These are phyloP conservation scores for Boleophthalmus pectinirostris DNA, from an alignment of 2,113 vertebrate genomes.

Conservation along the genomic window DNA sequence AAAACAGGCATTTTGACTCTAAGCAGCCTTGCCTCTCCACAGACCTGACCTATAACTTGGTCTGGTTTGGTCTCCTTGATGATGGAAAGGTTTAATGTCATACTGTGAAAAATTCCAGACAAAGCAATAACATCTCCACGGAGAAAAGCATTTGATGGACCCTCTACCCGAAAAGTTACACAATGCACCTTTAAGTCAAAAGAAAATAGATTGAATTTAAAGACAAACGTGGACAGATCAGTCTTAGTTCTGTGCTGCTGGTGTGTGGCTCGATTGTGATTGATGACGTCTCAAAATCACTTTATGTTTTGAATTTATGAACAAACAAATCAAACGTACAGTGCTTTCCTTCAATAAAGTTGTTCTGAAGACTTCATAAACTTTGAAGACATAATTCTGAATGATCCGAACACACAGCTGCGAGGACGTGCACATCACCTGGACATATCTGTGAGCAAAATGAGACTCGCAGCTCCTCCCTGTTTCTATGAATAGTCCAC, in stretches of 20 bases:
- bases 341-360: not conserved
- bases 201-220: not conserved
- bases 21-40: too few species aligned
- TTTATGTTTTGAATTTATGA: not conserved
- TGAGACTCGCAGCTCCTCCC: not conserved
- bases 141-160: too few species aligned
- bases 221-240: not conserved
- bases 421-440: not conserved
- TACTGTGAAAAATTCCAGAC: too few species aligned
- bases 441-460: not conserved
- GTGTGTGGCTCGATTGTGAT: not conserved
- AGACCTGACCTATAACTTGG: too few species aligned
- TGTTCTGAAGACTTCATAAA: not conserved
- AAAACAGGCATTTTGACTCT: too few species aligned
- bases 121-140: too few species aligned
- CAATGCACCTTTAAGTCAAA: not conserved
- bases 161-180: too few species aligned
- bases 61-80: too few species aligned
- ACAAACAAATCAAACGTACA: not conserved
- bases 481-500: conserved; percentile 2
- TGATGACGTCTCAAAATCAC: not conserved
- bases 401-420: not conserved
- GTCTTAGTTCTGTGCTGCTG: not conserved
- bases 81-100: too few species aligned
- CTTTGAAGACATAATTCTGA: not conserved